Base-by-base conservation (phyloP, 2,113 vertebrate genomes). In the Microcebus lehilahytsara region DNA sequence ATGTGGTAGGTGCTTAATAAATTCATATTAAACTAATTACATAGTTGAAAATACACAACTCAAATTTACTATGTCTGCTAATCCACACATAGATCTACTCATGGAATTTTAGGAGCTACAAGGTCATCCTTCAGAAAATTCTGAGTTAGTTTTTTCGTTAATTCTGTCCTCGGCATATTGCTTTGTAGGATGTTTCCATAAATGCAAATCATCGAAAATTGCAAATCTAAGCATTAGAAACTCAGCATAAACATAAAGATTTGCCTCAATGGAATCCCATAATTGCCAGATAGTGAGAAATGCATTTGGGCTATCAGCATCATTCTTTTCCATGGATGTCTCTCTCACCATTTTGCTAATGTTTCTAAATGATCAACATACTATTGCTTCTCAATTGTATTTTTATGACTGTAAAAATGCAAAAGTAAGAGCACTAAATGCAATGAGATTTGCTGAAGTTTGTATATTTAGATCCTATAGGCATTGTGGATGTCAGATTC, bases 171-270 rank as follows among this genome's bases (percentile, higher is more conserved):
- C 1, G 5, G 1, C 22, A 69, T 89, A 85, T 34, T 96, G 51
- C 85, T 85, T 94, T 94, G 56, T n/a, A 81, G 42, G 10, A 22
- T 96, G 74, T 87, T 96, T 97, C 80, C 37, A 84, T 91, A 97
- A 94, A 89, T 14, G 85, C 74, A 49, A 85, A 9, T 14, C 49
- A 89, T 32, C 34, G 62, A 93, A 96, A 97, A 78, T n/a, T 32
- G 62, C 8, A 93, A 91, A 94, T 69, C 37, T 58, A 94, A 97
- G 93, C 40, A 64, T 69, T 34, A 83, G 46, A 83, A 86, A 91
- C 20, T 71, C 20, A 30, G 42, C 46, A 85, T 88, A 95, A 93
- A 56, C 5, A 11, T 79, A 56, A 96, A 94, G 4, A 89, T 20
- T 62, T 95, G 30, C 62, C 72, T 96, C 30, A 83, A 9, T 86